These are phyloP conservation scores for Mormoops blainvillei DNA, from an alignment of 2,113 vertebrate species.

Conservation along the genomic window DNA sequence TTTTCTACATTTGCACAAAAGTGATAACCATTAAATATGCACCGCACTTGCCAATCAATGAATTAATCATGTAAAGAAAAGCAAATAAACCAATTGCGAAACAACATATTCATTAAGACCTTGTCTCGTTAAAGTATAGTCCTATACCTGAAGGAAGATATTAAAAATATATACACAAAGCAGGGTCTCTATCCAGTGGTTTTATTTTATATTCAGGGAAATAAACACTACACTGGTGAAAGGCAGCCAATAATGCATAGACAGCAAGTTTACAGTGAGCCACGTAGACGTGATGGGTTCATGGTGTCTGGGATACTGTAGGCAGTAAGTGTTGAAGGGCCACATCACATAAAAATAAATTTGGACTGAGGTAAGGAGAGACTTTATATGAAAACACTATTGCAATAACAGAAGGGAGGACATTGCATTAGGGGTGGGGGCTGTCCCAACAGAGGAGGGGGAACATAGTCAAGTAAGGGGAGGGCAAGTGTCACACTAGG, in stretches of 20 bases:
- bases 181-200: background rate
- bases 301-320: background rate
- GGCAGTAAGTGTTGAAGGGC: background rate
- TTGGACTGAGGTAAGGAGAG: background rate
- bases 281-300: background rate
- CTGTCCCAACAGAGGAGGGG: background rate
- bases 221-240: background rate
- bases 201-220: slow-evolving; percentile 8
- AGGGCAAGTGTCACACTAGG: background rate
- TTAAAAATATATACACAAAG: background rate
- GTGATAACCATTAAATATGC: background rate
- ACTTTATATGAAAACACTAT: background rate
- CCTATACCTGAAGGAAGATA: background rate
- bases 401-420: background rate
- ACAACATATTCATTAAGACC: background rate
- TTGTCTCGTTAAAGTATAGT: background rate
- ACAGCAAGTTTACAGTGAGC: background rate
- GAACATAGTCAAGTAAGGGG: too few species aligned
- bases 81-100: background rate
- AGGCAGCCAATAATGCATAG: background rate
- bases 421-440: fast-evolving
- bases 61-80: slow-evolving; percentile 12
- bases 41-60: background rate
- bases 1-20: background rate
- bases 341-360: background rate